These are phyloP conservation scores for Platycheirus rosarum DNA, from an alignment of 2,888 invertebrate genomes.

Conservation along the genomic window DNA sequence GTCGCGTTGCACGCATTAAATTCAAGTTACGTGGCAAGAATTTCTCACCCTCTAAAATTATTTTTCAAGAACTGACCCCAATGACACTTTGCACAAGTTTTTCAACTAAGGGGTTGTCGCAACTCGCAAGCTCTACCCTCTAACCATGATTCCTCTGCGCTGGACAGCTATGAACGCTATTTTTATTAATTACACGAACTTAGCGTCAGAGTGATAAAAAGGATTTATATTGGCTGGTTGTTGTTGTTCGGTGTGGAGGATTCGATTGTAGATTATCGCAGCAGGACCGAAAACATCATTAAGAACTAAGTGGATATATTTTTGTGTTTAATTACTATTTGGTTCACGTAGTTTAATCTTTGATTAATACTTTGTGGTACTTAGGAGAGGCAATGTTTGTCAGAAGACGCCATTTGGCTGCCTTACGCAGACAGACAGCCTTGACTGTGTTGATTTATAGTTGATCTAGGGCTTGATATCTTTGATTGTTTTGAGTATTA, in stretches of 20 bases:
- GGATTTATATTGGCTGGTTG: constrained; percentile 46
- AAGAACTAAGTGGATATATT: constrained; percentile 28
- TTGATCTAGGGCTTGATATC: not conserved
- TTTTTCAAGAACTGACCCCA: constrained; percentile 18
- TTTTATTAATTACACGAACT: constrained; percentile 39
- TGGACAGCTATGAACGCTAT: not conserved
- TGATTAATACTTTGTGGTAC: constrained; percentile 57
- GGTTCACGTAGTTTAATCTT: constrained; percentile 57
- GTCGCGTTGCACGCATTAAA: constrained; percentile 6
- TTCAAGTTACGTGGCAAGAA: not conserved
- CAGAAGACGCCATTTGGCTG: constrained; percentile 35
- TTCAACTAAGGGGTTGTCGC: not conserved
- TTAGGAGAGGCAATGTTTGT: constrained; percentile 13
- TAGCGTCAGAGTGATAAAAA: constrained; percentile 50
- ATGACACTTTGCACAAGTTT: constrained; percentile 10
- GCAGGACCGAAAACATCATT: constrained; percentile 48
- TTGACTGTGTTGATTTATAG: constrained; percentile 9
- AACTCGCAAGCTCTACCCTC: not conserved
- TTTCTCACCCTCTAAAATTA: not conserved
- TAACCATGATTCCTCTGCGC: not conserved
- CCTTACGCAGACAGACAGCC: constrained; percentile 15
- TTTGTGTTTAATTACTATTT: constrained; percentile 48
- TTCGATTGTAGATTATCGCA: constrained; percentile 45
- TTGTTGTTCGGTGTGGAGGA: constrained; percentile 19
- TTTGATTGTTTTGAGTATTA: constrained; percentile 1